These are phyloP conservation scores for Spinibarbus caldwelli DNA, from an alignment of 2,797 vertebrate species.

Conservation along the genomic window DNA sequence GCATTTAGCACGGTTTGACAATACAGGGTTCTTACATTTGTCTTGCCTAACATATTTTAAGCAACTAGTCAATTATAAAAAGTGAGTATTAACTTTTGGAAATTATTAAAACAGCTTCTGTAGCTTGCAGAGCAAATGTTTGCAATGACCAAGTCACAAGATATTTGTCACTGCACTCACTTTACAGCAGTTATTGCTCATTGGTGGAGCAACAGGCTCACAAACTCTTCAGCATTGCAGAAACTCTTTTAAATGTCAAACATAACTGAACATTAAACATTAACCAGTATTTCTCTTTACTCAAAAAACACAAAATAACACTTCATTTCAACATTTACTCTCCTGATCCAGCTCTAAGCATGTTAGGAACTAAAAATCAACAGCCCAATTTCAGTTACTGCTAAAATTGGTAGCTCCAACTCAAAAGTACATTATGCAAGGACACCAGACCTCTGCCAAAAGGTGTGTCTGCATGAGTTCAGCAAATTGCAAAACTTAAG, in stretches of 20 bases:
- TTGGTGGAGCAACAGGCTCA: too few species aligned
- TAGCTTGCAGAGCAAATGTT: background rate
- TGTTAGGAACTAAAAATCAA: background rate
- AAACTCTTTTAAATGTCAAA: background rate
- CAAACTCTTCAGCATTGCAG: too few species aligned
- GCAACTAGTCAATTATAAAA: background rate
- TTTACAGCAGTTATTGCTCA: background rate
- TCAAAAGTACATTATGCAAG: background rate
- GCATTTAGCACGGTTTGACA: background rate
- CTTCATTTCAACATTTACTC: background rate
- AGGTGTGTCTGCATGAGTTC: background rate
- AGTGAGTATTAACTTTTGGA: background rate
- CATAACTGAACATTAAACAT: background rate
- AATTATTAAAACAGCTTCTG: background rate
- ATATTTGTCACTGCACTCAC: background rate
- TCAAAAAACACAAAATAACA: background rate
- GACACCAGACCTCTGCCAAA: background rate
- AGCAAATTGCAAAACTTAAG: background rate
- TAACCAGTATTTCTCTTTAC: background rate
- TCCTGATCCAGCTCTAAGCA: background rate
- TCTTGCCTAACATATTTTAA: background rate
- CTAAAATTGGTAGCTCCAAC: background rate
- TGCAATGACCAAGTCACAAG: background rate
- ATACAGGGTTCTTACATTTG: background rate
- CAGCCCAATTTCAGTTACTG: background rate